Conservation (phyloP, 2,888 invertebrate species). For the Oligia strigilis region DNA sequence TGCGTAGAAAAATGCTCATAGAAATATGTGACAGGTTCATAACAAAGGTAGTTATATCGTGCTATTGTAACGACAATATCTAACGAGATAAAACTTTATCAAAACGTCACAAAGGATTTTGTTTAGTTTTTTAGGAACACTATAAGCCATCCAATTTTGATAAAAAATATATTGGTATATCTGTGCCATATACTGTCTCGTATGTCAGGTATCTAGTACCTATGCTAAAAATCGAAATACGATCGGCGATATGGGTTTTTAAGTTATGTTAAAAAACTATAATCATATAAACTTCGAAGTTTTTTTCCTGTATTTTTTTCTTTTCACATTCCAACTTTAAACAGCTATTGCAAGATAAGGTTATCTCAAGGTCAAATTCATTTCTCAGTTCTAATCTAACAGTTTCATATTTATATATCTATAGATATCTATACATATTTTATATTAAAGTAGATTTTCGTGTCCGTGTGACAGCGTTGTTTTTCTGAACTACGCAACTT, state of each 20-base stretch:
- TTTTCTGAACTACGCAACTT: background rate
- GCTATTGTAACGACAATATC: background rate
- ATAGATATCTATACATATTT: background rate
- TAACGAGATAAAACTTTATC: background rate
- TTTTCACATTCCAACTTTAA: background rate
- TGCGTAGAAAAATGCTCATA: background rate
- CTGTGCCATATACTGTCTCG: background rate
- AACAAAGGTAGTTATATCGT: background rate
- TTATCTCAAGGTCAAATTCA: too few species aligned
- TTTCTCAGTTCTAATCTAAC: background rate
- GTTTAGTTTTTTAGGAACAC: slow-evolving; percentile 1
- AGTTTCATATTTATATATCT: too few species aligned
- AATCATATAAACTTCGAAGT: background rate
- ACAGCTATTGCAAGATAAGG: background rate
- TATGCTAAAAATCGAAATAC: background rate
- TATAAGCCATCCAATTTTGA: background rate
- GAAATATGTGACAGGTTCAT: background rate
- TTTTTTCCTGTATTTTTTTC: too few species aligned
- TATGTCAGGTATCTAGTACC: slow-evolving; percentile 4
- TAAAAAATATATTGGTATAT: background rate
- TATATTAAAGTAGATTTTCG: background rate
- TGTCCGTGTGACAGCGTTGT: background rate
- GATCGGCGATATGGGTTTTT: background rate
- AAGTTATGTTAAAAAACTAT: background rate
- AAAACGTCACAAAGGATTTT: slow-evolving; percentile 13